Base-by-base conservation (phyloP, 1,140 invertebrate genomes). In the Rhyzopertha dominica region DNA sequence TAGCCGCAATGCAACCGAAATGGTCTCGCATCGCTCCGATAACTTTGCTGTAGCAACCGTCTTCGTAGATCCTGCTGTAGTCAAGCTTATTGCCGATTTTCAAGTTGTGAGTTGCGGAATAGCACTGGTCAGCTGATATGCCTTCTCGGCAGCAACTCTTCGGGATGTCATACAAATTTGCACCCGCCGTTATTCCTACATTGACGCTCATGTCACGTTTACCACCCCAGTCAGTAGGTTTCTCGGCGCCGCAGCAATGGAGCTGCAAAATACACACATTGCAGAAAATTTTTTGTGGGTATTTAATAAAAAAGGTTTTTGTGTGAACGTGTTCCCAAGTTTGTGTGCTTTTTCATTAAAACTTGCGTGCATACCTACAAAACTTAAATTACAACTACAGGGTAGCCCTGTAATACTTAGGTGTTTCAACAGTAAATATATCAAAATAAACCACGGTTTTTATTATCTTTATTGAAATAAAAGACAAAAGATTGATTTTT, bases 31-130 rank as follows among this genome's bases (percentile, higher is more conserved):
- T 62, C 17, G 72, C 70, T 1, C 78, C 68, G 38, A 84, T 72
- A 47, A 90, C 66, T 57, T 82, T 81, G 18, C 80, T 75, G 42
- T 77, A 74, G 62, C 88, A 92, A 9, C 86, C 85, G 80, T 88
- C 61, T 41, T 63, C 49, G 66, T 51, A 62, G 51, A 66, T 57
- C 26, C 57, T 45, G 49, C 51, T 52, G 38, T 49, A 56, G 45
- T 64, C 56, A n/a, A 54, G 49, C 8, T 54, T 36, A 13, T 43
- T 45, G 12, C 52, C 48, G 4, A 51, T 47, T 22, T 48, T 34
- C 47, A 24, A 50, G 16, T 54, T 49, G 35, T 62, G 56, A 14
- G 62, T 58, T 10, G 65, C 62, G 24, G 40, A 42, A 32, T 68
- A 54, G 49, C 74, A 76, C 18, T 47, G 43, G 9, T 49, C 46